Percentiles rank a stretch among this genome's conserved stretches.
Conservation (phyloP, 1,140 invertebrate genomes). For the Drosophila insularis region DNA sequence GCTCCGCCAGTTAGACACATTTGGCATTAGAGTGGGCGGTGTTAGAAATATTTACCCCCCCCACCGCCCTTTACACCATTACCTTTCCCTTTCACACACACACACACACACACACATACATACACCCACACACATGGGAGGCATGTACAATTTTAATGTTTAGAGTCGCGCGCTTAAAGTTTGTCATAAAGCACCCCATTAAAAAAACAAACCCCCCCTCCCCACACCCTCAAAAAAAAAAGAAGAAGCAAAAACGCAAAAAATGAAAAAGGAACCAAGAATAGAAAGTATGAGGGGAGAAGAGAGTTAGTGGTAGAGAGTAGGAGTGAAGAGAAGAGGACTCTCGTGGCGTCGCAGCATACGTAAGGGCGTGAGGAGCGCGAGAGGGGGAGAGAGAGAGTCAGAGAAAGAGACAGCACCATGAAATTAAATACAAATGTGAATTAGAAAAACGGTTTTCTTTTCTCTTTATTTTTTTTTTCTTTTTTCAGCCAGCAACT, state of each 20-base stretch:
- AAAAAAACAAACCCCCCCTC: constrained; percentile 47
- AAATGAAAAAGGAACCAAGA: constrained; percentile 11
- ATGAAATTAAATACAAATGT: constrained; percentile 76
- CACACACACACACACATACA: constrained; percentile 3
- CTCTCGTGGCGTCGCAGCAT: neutral
- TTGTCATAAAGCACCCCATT: constrained; percentile 82
- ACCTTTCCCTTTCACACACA: neutral
- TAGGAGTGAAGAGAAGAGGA: neutral
- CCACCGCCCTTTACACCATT: constrained; percentile 8
- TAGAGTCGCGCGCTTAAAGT: constrained; percentile 71
- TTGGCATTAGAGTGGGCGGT: constrained; percentile 79
- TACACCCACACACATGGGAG: constrained; percentile 26
- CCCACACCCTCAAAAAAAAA: constrained; percentile 11
- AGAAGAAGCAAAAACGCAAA: constrained; percentile 14
- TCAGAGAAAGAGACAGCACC: constrained; percentile 33
- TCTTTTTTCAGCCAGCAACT: neutral
- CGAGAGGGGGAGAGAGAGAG: neutral
- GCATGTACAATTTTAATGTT: constrained; percentile 72
- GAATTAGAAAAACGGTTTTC: constrained; percentile 74
- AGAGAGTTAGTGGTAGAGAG: neutral
- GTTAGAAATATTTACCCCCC: constrained; percentile 68
- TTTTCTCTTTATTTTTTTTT: constrained; percentile 5
- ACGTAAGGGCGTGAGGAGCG: no score
- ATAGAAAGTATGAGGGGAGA: constrained; percentile 7
- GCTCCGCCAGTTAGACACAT: constrained; percentile 51